Base-by-base conservation (phyloP, 1,140 invertebrate species). In the Acromyrmex charruanus region DNA sequence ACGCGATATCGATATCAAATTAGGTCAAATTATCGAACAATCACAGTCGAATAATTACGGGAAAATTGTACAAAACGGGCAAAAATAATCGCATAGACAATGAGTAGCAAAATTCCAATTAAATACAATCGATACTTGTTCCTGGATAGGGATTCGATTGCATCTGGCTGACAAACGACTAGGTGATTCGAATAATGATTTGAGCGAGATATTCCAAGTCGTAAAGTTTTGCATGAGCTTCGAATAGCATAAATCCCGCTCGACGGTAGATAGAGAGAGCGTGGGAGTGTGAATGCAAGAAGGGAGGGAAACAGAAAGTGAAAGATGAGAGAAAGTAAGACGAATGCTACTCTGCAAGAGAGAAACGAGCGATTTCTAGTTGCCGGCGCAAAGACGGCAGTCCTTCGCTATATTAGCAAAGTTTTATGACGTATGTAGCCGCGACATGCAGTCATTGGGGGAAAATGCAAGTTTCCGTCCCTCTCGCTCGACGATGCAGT, bases 391-490 rank as follows among this genome's bases (percentile, higher is more conserved):
- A 88, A 80, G 87, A 88, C 68, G 84, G 51, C 53, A 53, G 68
- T 75, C n/a, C 81, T 77, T 21, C 79, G 69, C 71, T 91, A 91
- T 92, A 93, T 93, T 93, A 92, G 91, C 86, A 92, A 93, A 92
- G 87, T 93, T 93, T 93, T 89, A 92, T 89, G 89, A 90, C 85
- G 75, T 89, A 86, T 85, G 88, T 88, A 90, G 66, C 69, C 58
- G 58, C 21, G 85, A 88, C 77, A 59, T 87, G 85, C 55, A 66
- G 85, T 87, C 49, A 58, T 61, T 31, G 65, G 69, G 88, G 85
- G 87, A 88, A 88, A 87, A 90, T 91, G 86, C 87, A 90, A 91
- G 75, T 88, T 81, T 88, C 44, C 28, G 7, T 74, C 55, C 12
- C 7, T 44, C 12, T 59, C 35, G 79, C 68, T 59, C 68, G 21